These are phyloP conservation scores for Hyposoter dolosus DNA, from an alignment of 2,888 invertebrate genomes.

Conservation along the genomic window DNA sequence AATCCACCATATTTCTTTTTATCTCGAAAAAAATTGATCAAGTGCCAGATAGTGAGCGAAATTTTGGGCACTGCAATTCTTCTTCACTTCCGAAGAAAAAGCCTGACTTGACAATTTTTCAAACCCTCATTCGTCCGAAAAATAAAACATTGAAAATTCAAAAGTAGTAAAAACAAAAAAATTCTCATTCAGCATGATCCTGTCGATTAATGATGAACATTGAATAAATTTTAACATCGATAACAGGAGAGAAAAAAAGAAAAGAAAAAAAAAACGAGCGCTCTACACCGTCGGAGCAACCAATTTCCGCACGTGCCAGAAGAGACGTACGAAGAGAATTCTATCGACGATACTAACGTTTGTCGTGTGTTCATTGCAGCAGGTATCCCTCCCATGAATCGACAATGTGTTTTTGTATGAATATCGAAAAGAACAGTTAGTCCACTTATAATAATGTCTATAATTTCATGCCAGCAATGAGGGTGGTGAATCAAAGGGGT, in stretches of 20 bases:
- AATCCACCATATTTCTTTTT: conserved; percentile 27
- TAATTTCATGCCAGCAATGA: conserved; percentile 47
- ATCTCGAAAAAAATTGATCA: conserved; percentile 1
- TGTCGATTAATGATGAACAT: not conserved
- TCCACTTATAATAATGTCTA: conserved; percentile 54
- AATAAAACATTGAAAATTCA: too few relatives aligned
- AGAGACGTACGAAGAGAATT: not conserved
- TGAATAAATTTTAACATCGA: not conserved
- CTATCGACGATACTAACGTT: not conserved
- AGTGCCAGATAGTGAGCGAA: not conserved
- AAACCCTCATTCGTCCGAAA: not conserved
- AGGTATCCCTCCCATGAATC: conserved; percentile 11
- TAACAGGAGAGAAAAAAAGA: not conserved
- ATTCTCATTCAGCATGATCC: not conserved
- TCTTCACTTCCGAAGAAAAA: not conserved
- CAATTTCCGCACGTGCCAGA: not conserved
- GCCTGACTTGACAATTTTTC: not conserved
- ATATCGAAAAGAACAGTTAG: conserved; percentile 36
- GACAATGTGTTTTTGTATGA: conserved; percentile 9
- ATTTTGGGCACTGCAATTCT: not conserved
- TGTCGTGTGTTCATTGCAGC: too few relatives aligned
- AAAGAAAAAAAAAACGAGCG: not conserved
- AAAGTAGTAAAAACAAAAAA: too few relatives aligned
- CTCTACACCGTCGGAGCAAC: not conserved
- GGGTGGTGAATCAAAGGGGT: conserved; percentile 54